Conservation (phyloP, 2,888 invertebrate genomes). For the Peribatodes rhomboidaria region DNA sequence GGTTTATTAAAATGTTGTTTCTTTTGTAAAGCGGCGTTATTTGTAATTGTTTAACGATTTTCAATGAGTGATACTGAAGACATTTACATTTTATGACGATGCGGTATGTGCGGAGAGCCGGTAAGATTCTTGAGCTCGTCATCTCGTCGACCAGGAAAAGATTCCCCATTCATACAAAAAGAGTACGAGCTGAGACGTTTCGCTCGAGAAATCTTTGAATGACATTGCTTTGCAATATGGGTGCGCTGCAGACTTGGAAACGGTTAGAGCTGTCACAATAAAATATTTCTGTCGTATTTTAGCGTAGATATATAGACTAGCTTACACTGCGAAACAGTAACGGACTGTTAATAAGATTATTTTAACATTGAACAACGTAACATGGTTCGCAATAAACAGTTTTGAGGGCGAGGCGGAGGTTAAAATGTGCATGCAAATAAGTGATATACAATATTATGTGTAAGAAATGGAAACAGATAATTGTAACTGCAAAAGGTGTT, state of each 20-base stretch:
- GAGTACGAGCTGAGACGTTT: constrained; percentile 51
- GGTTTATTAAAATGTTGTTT: constrained; percentile 26
- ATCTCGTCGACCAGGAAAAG: constrained; percentile 80
- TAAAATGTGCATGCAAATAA: too few relatives aligned
- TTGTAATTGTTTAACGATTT: constrained; percentile 70
- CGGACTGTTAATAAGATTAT: too few relatives aligned
- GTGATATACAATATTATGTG: too few relatives aligned
- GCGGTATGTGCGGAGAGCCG: constrained; percentile 70
- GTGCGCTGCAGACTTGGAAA: constrained; percentile 48
- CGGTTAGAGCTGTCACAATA: constrained; percentile 46
- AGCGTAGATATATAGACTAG: too few relatives aligned
- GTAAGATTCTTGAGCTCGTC: constrained; percentile 63
- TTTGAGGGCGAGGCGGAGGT: too few relatives aligned
- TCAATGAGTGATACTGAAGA: constrained; percentile 68
- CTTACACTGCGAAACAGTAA: too few relatives aligned
- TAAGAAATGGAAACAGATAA: too few relatives aligned
- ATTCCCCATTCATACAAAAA: constrained; percentile 74
- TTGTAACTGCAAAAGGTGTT: too few relatives aligned
- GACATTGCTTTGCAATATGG: constrained; percentile 68
- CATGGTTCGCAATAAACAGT: too few relatives aligned
- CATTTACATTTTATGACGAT: constrained; percentile 81
- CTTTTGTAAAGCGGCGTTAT: constrained; percentile 45
- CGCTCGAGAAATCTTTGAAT: constrained; percentile 78
- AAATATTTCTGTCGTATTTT: too few relatives aligned
- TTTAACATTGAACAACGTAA: too few relatives aligned